phyloP scores from a whole-genome alignment of 2,797 vertebrate species.

The Picus viridis region DNA sequence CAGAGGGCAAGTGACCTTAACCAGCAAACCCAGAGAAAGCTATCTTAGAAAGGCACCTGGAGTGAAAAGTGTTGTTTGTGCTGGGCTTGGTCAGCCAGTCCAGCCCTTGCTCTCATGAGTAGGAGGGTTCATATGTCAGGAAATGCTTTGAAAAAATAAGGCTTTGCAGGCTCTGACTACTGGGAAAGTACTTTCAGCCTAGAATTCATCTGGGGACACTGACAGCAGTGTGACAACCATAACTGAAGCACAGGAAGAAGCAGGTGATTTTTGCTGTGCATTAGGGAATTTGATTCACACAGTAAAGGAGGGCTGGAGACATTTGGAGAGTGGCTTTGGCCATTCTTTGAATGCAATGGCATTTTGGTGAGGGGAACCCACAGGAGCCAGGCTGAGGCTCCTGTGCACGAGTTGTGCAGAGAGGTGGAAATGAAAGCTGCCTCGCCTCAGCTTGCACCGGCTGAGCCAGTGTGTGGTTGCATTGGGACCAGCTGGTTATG shows the following conservation, averaged over 20 bases:
- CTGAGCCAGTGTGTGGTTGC: background rate
- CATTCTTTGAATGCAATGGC: background rate
- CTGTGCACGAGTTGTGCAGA: accelerated
- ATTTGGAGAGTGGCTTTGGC: background rate
- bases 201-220: background rate
- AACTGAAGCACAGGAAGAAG: background rate
- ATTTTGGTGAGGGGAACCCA: background rate
- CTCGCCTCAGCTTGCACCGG: background rate
- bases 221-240: background rate
- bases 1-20: background rate
- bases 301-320: background rate
- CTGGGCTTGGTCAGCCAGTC: too few species aligned
- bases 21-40: background rate
- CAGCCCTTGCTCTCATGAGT: background rate
- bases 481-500: conserved; percentile 32
- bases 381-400: background rate
- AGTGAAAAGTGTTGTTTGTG: background rate
- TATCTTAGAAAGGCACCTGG: background rate
- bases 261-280: background rate
- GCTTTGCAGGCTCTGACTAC: background rate
- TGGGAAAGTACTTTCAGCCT: background rate
- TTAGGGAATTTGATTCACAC: background rate
- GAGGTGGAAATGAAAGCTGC: background rate
- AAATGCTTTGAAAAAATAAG: background rate
- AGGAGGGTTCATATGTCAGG: background rate